Evolutionary conservation across 2,888 invertebrate species (phyloP).

Genomic region (Leptopilina drosophilae): DNA sequence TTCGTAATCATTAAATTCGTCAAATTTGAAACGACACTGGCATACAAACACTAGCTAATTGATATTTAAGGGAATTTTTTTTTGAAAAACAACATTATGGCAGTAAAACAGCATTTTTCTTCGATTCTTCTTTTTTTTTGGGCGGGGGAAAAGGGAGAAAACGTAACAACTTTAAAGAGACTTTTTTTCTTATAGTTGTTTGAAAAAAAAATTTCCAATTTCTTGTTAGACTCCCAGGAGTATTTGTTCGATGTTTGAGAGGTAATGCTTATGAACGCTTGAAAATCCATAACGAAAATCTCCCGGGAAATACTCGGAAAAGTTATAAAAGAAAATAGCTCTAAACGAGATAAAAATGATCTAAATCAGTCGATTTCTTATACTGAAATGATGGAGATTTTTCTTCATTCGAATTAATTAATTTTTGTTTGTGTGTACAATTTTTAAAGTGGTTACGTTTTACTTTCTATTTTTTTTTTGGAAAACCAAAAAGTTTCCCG

Average conservation of each 20-base stretch:
- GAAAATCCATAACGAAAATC: conserved; percentile 30
- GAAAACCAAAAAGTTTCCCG: background rate
- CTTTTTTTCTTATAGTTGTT: background rate
- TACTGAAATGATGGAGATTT: background rate
- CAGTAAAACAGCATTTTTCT: conserved; percentile 65
- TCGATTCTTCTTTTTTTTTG: conserved; percentile 45
- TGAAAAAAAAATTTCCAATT: conserved; percentile 31
- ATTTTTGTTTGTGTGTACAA: too few species aligned
- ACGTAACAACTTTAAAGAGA: conserved; percentile 34
- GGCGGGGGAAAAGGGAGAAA: background rate
- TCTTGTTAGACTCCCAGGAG: conserved; percentile 22
- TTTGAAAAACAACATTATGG: conserved; percentile 65
- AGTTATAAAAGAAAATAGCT: conserved; percentile 8
- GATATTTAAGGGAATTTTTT: conserved; percentile 53
- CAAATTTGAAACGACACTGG: conserved; percentile 11
- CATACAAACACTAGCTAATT: conserved; percentile 32
- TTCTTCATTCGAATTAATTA: too few species aligned
- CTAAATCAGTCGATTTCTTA: background rate
- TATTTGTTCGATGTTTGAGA: conserved; percentile 35
- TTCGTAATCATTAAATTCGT: background rate
- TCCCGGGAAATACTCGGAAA: conserved; percentile 23
- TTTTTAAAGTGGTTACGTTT: conserved; percentile 8
- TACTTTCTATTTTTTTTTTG: background rate
- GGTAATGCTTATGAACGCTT: conserved; percentile 24
- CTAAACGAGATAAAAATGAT: background rate